Evolutionary conservation across 2,888 invertebrate species (phyloP).

Genomic region (Macrophya annulata): DNA sequence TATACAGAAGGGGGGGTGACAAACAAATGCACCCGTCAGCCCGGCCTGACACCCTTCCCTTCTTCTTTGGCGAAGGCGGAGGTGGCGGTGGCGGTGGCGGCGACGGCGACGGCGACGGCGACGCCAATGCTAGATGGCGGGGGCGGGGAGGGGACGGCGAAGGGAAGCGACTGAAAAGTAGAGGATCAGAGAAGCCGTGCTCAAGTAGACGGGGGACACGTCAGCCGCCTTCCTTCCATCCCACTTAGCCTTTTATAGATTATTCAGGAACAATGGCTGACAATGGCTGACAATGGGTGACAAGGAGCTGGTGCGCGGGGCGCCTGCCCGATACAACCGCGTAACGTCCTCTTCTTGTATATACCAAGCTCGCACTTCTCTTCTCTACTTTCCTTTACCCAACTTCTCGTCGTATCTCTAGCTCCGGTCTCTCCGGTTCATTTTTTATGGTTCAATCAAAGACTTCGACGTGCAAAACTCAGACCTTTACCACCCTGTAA

Average conservation of each 20-base stretch:
- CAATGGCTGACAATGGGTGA: constrained; percentile 66
- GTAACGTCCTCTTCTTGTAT: constrained; percentile 55
- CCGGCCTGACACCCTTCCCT: constrained; percentile 72
- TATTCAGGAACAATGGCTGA: constrained; percentile 76
- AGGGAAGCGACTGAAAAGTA: constrained; percentile 72
- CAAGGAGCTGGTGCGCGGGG: constrained; percentile 70
- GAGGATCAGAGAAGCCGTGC: constrained; percentile 77
- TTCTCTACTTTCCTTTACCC: neutral
- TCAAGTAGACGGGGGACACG: constrained; percentile 79
- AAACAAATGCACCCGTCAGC: constrained; percentile 76
- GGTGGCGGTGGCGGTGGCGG: constrained; percentile 59
- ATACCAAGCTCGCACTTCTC: constrained; percentile 51
- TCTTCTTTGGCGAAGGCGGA: constrained; percentile 60
- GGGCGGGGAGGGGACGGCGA: constrained; percentile 60
- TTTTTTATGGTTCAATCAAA: constrained; percentile 48
- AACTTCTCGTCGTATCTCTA: constrained; percentile 28
- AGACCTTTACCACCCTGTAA: constrained; percentile 22
- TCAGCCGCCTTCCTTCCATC: constrained; percentile 75
- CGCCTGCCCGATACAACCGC: constrained; percentile 60
- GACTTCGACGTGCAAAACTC: constrained; percentile 46
- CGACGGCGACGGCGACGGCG: constrained; percentile 58
- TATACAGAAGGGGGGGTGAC: constrained; percentile 66
- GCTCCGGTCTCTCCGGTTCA: constrained; percentile 20
- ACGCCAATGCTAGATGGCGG: constrained; percentile 59
- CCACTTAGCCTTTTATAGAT: constrained; percentile 78